Evolutionary conservation across 53 echinoderm and acorn worm species (phyloP).

Genomic region (Arbacia lixula): DNA sequence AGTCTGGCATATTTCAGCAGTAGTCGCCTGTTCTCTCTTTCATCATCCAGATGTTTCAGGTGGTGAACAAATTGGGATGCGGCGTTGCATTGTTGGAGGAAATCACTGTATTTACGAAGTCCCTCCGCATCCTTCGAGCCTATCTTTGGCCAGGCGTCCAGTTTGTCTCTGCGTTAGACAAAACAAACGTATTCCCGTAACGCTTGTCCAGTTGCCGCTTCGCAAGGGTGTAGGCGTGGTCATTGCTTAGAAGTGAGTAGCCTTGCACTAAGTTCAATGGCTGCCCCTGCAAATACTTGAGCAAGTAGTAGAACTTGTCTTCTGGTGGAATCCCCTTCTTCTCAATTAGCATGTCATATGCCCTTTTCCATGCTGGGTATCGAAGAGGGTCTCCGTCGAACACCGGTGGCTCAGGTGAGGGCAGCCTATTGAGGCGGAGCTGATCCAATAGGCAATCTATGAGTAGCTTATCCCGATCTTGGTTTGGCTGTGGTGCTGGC

Average conservation of each 20-base stretch:
- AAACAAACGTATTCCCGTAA: conserved; percentile 41
- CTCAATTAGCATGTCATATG: no score
- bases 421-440: no score
- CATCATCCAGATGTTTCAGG: conserved; percentile 27
- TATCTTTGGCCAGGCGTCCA: conserved; percentile 51
- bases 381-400: no score
- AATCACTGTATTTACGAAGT: conserved; percentile 11
- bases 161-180: conserved; percentile 38
- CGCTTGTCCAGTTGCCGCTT: conserved; percentile 16
- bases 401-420: no score
- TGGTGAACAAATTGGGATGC: conserved; percentile 35
- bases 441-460: no score
- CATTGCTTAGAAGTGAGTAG: conserved; percentile 15
- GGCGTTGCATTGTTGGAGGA: conserved; percentile 23
- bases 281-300: no score
- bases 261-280: conserved; percentile 29
- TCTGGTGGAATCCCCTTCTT: no score
- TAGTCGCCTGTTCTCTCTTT: conserved; percentile 14
- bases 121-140: conserved; percentile 25
- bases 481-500: no score
- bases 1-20: conserved; percentile 15
- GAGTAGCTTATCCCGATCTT: no score
- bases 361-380: no score
- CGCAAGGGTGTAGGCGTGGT: conserved; percentile 15
- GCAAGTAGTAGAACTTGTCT: no score